Percentiles rank a stretch among this genome's conserved stretches.
Evolutionary conservation across 2,888 invertebrate genomes (phyloP).

Genomic region (Bhutanitis thaidina): DNA sequence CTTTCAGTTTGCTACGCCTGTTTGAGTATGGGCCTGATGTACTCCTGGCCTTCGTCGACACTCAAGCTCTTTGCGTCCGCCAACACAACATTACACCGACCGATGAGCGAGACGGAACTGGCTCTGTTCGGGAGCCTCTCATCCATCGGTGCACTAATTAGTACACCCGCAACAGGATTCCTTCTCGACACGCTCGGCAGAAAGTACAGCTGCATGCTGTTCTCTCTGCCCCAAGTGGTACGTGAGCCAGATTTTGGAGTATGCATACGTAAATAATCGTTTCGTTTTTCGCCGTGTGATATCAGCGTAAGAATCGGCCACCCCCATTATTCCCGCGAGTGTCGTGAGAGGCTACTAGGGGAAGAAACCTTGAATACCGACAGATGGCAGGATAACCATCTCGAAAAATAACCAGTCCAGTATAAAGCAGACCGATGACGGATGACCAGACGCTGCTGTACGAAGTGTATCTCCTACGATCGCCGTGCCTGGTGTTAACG

Average conservation of each 20-base stretch:
- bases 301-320: too few species aligned
- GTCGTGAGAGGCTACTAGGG: too few species aligned
- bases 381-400: too few species aligned
- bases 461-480: too few species aligned
- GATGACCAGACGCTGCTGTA: too few species aligned
- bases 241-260: neutral
- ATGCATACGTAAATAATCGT: too few species aligned
- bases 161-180: slow-evolving; percentile 28
- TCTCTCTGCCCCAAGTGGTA: slow-evolving; percentile 28
- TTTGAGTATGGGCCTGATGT: slow-evolving; percentile 27
- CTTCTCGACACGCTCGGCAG: slow-evolving; percentile 31
- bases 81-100: slow-evolving; percentile 30
- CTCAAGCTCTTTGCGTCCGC: slow-evolving; percentile 27
- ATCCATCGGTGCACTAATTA: slow-evolving; percentile 29
- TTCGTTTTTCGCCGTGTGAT: too few species aligned
- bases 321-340: too few species aligned
- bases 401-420: too few species aligned
- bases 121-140: slow-evolving; percentile 31
- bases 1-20: slow-evolving; percentile 30
- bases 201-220: slow-evolving; percentile 28
- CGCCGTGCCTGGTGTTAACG: too few species aligned
- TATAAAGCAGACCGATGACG: too few species aligned
- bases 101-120: slow-evolving; percentile 31
- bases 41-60: slow-evolving; percentile 34
- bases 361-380: too few species aligned